Base-by-base conservation (phyloP, 2,113 vertebrate species). In the Gobio gobio region DNA sequence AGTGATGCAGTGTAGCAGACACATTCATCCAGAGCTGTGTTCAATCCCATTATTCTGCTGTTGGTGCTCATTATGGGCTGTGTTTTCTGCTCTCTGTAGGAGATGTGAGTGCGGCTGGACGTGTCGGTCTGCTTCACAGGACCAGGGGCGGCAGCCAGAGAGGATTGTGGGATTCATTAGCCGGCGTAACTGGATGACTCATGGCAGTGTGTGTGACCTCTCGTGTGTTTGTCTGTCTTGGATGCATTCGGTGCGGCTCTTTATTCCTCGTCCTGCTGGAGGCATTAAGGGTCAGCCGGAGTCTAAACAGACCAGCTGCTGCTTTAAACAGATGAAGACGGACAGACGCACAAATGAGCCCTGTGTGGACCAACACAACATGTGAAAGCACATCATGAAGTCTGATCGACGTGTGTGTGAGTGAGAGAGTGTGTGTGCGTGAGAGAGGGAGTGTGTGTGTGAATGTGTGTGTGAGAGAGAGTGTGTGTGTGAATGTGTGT, bases 81-180 rank as follows among this genome's bases (percentile, higher is more conserved):
- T 63, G 16, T 64, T 20, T 73, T 22, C 56, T 61, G 18, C 26
- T 79, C 81, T 85, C 73, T 70, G 84, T 13, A 3, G 47, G 47
- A 49, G 47, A 49, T 12, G 3, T 13, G 45, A 49, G 47, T 3
- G 47, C 0, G 47, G 12, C 47, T 49, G 47, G 47, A 49, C 47
- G 10, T 72, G 63, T 79, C 82, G 82, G 88, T 83, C 82, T 83
- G 87, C 72, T 18, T 72, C n/a, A 84, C 82, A 49, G 82, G 85
- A 87, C 87, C 86, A 74, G 63, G 81, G 87, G 90, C 54, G 88
- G 86, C 83, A 84, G 84, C 84, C 36, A 29, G 78, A 82, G 89
- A 87, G 88, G 86, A 91, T 89, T 92, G 85, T 91, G 89, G 90
- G 91, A 92, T 92, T 93, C 92, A 93, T 94, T 94, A 92, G 90